Conservation (phyloP, 2,113 vertebrate genomes). For the Talpa occidentalis region DNA sequence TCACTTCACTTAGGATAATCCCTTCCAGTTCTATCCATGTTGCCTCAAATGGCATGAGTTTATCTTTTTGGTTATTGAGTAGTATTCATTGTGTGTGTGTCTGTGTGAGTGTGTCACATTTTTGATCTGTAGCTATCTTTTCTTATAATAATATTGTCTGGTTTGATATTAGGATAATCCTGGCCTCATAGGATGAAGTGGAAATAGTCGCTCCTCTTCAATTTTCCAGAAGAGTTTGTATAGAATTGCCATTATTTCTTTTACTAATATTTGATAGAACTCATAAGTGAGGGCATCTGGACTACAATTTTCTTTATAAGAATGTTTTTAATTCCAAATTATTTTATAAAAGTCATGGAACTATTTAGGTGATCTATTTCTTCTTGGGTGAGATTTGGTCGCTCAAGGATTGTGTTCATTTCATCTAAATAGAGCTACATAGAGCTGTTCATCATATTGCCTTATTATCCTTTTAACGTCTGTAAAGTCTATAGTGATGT, state of each 20-base stretch:
- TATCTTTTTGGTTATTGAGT: too few relatives aligned
- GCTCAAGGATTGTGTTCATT: neutral
- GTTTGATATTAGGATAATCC: neutral
- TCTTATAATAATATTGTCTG: neutral
- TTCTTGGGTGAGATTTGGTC: neutral
- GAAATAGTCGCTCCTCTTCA: neutral
- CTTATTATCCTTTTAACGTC: neutral
- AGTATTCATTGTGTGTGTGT: too few relatives aligned
- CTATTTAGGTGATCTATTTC: neutral
- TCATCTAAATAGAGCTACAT: neutral
- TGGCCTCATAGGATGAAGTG: neutral
- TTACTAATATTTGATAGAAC: neutral
- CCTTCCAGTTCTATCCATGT: too few relatives aligned
- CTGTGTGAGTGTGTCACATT: too few relatives aligned
- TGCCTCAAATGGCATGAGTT: too few relatives aligned
- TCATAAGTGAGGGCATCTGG: neutral
- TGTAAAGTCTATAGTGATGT: neutral
- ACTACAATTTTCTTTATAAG: neutral
- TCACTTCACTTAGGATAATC: too few relatives aligned
- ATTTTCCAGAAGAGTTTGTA: neutral
- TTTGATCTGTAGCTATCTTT: neutral
- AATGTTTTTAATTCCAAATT: constrained; percentile 4
- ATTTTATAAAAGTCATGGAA: neutral
- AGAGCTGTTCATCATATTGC: neutral
- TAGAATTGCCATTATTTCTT: neutral